phyloP scores from a whole-genome alignment of 2,797 vertebrate genomes.

The Eupleurogrammus muticus region DNA sequence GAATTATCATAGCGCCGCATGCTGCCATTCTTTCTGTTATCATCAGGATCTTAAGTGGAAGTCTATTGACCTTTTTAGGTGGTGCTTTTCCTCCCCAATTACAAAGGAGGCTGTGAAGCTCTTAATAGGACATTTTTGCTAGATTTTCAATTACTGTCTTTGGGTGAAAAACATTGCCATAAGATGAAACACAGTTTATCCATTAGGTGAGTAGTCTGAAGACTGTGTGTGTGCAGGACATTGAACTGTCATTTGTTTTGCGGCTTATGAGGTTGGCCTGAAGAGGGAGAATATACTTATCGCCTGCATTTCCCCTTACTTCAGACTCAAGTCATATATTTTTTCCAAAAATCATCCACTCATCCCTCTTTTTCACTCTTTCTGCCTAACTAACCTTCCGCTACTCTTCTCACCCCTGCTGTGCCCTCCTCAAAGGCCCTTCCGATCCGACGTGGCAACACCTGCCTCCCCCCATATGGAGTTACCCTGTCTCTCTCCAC shows the following conservation, averaged over 20 bases:
- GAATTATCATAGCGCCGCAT: conserved; percentile 59
- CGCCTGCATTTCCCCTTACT: conserved; percentile 2
- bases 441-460: conserved; percentile 36
- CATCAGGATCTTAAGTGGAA: conserved; percentile 64
- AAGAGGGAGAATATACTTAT: conserved; percentile 8
- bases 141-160: conserved; percentile 67
- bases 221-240: conserved; percentile 45
- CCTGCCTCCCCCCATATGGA: conserved; percentile 31
- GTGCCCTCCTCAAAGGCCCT: conserved; percentile 31
- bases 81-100: conserved; percentile 55
- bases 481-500: conserved; percentile 14
- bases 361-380: conserved; percentile 13
- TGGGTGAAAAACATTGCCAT: conserved; percentile 59
- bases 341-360: conserved; percentile 23
- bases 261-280: conserved; percentile 1
- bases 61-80: conserved; percentile 72
- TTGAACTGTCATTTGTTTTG: conserved; percentile 38
- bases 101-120: conserved; percentile 71
- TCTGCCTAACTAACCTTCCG: conserved; percentile 31
- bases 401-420: conserved; percentile 40
- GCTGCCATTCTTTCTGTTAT: conserved; percentile 48
- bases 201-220: conserved; percentile 77
- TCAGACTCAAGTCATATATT: conserved; percentile 6
- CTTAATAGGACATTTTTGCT: conserved; percentile 73
- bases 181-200: conserved; percentile 82